A percentile compares a stretch with the other conserved stretches of the same genome.
phyloP scores from a whole-genome alignment of 2,113 vertebrate species.

The Salvator merianae region DNA sequence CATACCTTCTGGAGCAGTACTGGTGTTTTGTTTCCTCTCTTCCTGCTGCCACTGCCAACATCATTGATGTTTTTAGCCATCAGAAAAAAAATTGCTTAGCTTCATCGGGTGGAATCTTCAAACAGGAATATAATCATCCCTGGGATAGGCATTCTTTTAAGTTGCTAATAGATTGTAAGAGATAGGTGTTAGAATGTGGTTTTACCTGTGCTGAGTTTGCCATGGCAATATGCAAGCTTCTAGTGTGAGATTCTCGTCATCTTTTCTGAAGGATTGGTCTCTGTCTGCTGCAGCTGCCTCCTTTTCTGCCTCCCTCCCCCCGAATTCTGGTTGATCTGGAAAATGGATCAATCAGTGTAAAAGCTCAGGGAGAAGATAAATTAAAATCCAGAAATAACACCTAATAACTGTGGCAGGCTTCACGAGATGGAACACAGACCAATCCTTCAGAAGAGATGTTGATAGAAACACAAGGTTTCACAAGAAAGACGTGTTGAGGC shows the following conservation, averaged over 20 bases:
- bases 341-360: rapidly evolving
- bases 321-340: no score
- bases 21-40: no score
- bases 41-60: background rate
- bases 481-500: no score
- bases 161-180: background rate
- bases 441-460: no score
- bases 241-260: no score
- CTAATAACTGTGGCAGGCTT: background rate
- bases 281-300: background rate
- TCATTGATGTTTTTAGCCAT: no score
- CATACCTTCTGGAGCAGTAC: no score
- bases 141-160: background rate
- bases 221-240: background rate
- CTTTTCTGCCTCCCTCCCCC: background rate
- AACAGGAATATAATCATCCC: no score
- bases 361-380: background rate
- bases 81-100: no score
- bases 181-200: background rate
- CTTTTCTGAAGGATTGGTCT: background rate
- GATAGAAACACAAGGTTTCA: no score
- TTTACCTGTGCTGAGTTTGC: background rate
- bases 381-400: background rate
- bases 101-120: no score
- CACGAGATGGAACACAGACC: no score